phyloP scores from a whole-genome alignment of 2,113 vertebrate species.

The Sarotherodon lohbergeri region DNA sequence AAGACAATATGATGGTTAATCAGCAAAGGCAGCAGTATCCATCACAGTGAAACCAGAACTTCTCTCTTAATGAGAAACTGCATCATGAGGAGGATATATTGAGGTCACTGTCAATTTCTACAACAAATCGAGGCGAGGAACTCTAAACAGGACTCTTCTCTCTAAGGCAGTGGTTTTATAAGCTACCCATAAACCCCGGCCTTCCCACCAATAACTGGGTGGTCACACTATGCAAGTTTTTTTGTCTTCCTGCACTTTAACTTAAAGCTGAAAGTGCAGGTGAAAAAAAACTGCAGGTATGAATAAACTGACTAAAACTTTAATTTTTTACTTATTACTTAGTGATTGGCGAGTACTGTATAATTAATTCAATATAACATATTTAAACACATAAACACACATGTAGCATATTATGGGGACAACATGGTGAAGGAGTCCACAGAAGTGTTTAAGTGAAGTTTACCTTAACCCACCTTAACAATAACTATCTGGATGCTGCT shows the following conservation, averaged over 20 bases:
- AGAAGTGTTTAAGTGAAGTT: neutral
- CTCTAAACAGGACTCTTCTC: neutral
- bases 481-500: constrained; percentile 69
- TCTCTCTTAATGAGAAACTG: constrained; percentile 29
- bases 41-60: constrained; percentile 2
- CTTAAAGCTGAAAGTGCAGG: neutral
- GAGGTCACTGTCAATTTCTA: constrained; percentile 23
- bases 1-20: neutral
- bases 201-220: neutral
- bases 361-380: neutral
- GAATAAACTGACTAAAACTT: neutral
- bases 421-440: neutral
- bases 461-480: constrained; percentile 66
- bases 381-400: neutral
- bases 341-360: neutral
- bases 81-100: constrained; percentile 10
- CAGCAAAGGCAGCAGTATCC: neutral
- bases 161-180: neutral
- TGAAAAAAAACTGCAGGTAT: neutral
- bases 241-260: neutral
- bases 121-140: neutral
- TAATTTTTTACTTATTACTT: neutral
- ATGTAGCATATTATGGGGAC: neutral
- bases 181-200: neutral
- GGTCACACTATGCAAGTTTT: neutral